Evolutionary conservation across 2,797 vertebrate species (phyloP), one percentile per base, ranked within the genome.

Genomic region (Lutjanus campechanus): DNA sequence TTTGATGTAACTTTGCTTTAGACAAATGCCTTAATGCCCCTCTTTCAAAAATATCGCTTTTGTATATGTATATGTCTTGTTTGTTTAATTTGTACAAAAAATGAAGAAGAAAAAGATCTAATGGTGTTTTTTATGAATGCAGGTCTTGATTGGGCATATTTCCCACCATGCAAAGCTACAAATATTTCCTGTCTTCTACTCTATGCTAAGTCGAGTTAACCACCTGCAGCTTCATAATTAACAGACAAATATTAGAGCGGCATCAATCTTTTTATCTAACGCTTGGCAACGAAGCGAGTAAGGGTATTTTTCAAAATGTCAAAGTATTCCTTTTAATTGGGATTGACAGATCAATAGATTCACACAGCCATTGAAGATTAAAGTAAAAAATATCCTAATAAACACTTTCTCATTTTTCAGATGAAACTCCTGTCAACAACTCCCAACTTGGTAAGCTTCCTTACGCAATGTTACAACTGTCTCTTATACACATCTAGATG

Each of bases 401-500:
- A 79, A 62, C 0, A 43, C n/a, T 69, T 51, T 67, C 20, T 63
- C 17, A 2, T 80, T 91, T 92, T 92, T 70, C 90, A 99, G 98
- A 99, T 94, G 98, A 99, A 93, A 97, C 95, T 0, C 95, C 97
- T 85, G 96, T 95, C 87, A 98, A 98, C 93, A 99, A 97, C 93
- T 99, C 97, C 78, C 95, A 98, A 78, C 96, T 98, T 73, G 97
- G 98, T 99, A 97, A 97, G 97, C 2, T 55, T 11, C 16, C 20
- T 79, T 25, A 40, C 6, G 40, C 43, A 40, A 54, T 43, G n/a
- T 69, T 43, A 29, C 4, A 9, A 74, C n/a, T n/a, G n/a, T n/a
- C n/a, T n/a, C n/a, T n/a, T n/a, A n/a, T n/a, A n/a, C n/a, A n/a
- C n/a, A n/a, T n/a, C n/a, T n/a, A n/a, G n/a, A n/a, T n/a, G n/a